These are phyloP conservation scores for Anas platyrhynchos DNA, from an alignment of 2,113 vertebrate genomes.

Conservation along the genomic window DNA sequence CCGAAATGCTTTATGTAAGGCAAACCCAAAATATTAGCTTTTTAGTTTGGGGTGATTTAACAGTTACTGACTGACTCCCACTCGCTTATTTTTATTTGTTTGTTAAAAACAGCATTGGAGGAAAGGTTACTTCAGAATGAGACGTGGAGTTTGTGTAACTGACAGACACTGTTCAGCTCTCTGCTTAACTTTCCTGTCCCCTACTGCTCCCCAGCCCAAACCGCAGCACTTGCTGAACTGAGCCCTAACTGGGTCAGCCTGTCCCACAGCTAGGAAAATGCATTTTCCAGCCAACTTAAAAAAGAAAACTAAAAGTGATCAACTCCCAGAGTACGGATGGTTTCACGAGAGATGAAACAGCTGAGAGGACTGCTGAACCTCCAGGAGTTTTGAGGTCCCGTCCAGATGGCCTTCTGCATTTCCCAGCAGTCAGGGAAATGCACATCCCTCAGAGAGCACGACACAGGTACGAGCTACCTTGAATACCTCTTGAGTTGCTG, in stretches of 20 bases:
- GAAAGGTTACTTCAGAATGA: neutral
- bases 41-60: neutral
- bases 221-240: neutral
- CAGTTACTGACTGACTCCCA: conserved; percentile 1
- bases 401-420: neutral
- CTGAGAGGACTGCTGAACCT: neutral
- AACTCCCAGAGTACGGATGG: neutral
- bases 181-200: neutral
- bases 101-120: neutral
- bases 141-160: neutral
- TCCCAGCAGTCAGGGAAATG: neutral
- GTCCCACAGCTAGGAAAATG: neutral
- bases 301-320: neutral
- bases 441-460: neutral
- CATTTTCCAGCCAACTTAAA: neutral
- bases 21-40: neutral
- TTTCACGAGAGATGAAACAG: neutral
- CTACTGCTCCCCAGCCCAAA: neutral
- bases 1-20: neutral
- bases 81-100: neutral
- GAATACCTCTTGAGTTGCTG: neutral
- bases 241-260: neutral
- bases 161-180: neutral
- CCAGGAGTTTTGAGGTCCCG: neutral
- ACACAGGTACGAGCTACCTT: rapidly evolving